phyloP scores from a whole-genome alignment of 2,797 vertebrate genomes.

The Semotilus atromaculatus region DNA sequence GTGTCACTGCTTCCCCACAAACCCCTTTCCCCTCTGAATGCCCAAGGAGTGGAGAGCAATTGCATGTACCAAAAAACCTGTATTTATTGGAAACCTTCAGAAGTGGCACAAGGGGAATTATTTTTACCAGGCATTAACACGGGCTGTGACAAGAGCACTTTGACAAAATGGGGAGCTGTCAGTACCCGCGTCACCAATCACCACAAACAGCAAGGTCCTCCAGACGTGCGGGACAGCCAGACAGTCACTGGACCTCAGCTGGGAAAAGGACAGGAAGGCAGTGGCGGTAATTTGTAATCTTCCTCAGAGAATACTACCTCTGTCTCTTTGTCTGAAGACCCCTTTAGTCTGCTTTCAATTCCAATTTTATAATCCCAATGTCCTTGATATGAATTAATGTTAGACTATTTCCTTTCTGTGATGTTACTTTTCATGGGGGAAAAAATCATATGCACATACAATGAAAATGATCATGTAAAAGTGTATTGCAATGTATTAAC shows the following conservation, averaged over 20 bases:
- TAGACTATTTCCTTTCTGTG: conserved; percentile 39
- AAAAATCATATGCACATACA: not conserved
- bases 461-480: not conserved
- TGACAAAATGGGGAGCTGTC: conserved; percentile 63
- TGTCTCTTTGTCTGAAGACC: conserved; percentile 55
- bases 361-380: conserved; percentile 56
- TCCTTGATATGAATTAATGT: conserved; percentile 59
- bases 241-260: conserved; percentile 57
- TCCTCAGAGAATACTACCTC: conserved; percentile 34
- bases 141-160: conserved; percentile 60
- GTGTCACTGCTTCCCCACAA: conserved; percentile 53
- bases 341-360: conserved; percentile 53
- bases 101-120: conserved; percentile 60
- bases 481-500: not conserved
- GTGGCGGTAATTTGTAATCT: conserved; percentile 59
- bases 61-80: conserved; percentile 49
- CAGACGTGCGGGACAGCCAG: conserved; percentile 58
- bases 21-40: conserved; percentile 40
- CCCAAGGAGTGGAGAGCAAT: conserved; percentile 46
- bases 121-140: conserved; percentile 63
- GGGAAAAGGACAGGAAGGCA: conserved; percentile 51
- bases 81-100: conserved; percentile 64
- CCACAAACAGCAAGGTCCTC: conserved; percentile 54
- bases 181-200: conserved; percentile 61
- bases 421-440: not conserved